Conservation (phyloP, 2,797 vertebrate genomes). For the Carcharodon carcharias region DNA sequence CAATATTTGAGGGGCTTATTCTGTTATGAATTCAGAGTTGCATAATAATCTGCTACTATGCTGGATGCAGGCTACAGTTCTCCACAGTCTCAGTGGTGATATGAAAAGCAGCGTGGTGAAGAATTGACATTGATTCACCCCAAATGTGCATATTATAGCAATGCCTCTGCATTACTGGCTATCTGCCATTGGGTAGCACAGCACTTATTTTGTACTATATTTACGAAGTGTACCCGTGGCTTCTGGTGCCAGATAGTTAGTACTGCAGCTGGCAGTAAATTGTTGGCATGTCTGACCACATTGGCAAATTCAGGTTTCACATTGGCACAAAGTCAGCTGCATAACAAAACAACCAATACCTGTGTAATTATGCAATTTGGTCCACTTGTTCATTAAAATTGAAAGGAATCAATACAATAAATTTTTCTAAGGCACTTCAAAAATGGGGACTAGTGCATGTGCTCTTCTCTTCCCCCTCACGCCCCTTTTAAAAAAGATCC, state of each 20-base stretch:
- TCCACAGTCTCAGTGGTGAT: not conserved
- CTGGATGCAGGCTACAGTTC: not conserved
- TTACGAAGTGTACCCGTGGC: slow-evolving; percentile 21
- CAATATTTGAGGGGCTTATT: not conserved
- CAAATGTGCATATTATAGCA: not conserved
- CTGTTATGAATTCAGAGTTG: not conserved
- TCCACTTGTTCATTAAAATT: not conserved
- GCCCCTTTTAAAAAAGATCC: not conserved
- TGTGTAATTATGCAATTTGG: not conserved
- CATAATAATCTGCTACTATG: not conserved
- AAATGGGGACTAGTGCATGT: slow-evolving; percentile 27
- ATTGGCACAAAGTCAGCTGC: not conserved
- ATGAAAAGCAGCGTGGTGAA: not conserved
- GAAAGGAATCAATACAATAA: not conserved
- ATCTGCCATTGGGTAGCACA: slow-evolving; percentile 28
- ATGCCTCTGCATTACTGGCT: slow-evolving; percentile 33
- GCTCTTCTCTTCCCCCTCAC: slow-evolving; percentile 11
- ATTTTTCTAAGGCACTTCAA: slow-evolving; percentile 18
- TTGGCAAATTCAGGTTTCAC: slow-evolving; percentile 30
- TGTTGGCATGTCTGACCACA: slow-evolving; percentile 18
- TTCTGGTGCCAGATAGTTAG: slow-evolving; percentile 21
- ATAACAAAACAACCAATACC: not conserved
- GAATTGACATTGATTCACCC: not conserved
- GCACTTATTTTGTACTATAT: not conserved
- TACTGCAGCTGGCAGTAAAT: not conserved